Percentiles rank a stretch among this genome's conserved stretches.
phyloP scores from a whole-genome alignment of 1,140 invertebrate genomes.

The Eurosta solidaginis region DNA sequence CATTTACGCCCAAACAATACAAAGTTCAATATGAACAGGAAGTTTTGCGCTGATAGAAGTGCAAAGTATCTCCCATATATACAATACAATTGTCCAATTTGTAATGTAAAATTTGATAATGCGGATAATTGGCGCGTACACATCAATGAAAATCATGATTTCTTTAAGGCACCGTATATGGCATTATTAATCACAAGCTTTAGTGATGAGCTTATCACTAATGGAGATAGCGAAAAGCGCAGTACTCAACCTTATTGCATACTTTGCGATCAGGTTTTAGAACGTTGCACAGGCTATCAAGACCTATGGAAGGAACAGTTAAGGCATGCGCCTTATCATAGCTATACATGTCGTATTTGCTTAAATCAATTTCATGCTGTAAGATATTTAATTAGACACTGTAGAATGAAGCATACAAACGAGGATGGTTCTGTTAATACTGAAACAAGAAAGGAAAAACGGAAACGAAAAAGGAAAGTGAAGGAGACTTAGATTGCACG shows the following conservation, averaged over 20 bases:
- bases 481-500: not conserved
- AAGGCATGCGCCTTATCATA: not conserved
- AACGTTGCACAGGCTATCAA: not conserved
- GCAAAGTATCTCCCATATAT: not conserved
- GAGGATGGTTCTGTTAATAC: not conserved
- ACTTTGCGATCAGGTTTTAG: not conserved
- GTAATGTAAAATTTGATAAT: slow-evolving; percentile 4
- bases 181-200: slow-evolving; percentile 9
- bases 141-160: slow-evolving; percentile 27
- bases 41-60: not conserved
- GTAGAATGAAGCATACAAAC: not conserved
- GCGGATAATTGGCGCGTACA: not conserved
- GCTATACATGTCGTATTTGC: not conserved
- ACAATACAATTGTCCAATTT: not conserved
- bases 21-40: not conserved
- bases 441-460: not conserved
- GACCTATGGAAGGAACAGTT: not conserved
- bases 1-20: not conserved
- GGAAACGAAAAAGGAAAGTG: not conserved
- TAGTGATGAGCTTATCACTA: not conserved
- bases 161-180: not conserved
- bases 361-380: not conserved
- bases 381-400: not conserved
- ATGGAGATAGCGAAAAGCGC: not conserved
- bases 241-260: not conserved